Base-by-base conservation (phyloP, 2,797 vertebrate genomes). In the Champsocephalus gunnari region DNA sequence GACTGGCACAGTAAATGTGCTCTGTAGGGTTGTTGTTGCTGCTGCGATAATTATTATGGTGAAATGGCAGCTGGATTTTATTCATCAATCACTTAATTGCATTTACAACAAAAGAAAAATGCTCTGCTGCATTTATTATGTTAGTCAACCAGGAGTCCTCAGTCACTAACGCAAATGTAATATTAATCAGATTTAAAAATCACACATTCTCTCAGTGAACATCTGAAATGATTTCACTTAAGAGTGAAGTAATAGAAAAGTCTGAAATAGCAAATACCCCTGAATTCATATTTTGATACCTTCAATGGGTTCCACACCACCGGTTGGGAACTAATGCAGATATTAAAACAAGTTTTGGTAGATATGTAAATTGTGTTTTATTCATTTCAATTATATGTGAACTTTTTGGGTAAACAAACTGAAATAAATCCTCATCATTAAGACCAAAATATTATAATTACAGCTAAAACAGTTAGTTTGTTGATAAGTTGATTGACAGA, bases 31-130 rank as follows among this genome's bases (percentile, higher is more conserved):
- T 21, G 21, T 16, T 21, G 21, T 21, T 44, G 17, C 48, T 7
- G 48, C 48, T 60, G 19, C 53, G 44, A 51, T 41, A 48, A 71
- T 66, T 19, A 64, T 41, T 44, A 41, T 14, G 16, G 5, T 45
- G 6, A 47, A 34, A 45, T 53, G 8, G 45, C n/a, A 73, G 34
- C 13, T 61, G 38, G 24, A 49, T 65, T 76, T 73, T 61, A 53
- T 65, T 65, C 16, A 41, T 50, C 32, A 24, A 10, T 50, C 2
- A 14, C 58, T 47, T 50, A 12, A 54, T 14, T 44, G n/a, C 12
- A 57, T 44, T 0, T 34, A 51, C n/a, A 48, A 17, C 55, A 17
- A 75, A 58, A 32, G 6, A 12, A 2, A 12, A 54, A 58, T 2
- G 3, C 38, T 12, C 17, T 16, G 4, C 28, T 63, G 53, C 41